Evolutionary conservation across 2,888 invertebrate species (phyloP).

Genomic region (Pandemis corylana): DNA sequence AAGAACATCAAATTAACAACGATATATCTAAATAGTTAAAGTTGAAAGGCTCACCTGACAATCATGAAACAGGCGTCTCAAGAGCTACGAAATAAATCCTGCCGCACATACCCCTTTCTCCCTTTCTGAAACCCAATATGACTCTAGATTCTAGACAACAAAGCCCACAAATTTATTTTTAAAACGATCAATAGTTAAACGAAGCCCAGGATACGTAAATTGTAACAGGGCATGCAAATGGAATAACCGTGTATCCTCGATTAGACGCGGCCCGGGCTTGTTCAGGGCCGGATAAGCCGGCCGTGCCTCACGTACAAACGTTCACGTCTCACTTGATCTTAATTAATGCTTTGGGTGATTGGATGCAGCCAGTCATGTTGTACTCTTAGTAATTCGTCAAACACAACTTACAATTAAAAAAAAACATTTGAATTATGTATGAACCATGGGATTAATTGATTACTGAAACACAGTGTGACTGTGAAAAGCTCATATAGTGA

Average conservation of each 20-base stretch:
- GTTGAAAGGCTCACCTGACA: too few species aligned
- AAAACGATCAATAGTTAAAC: constrained; percentile 33
- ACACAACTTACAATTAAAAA: not conserved
- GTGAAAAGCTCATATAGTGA: too few species aligned
- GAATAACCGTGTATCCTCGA: constrained; percentile 71
- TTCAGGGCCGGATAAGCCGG: constrained; percentile 41
- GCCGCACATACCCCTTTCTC: too few species aligned
- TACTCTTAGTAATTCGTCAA: not conserved
- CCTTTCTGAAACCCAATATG: not conserved
- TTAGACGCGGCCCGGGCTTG: constrained; percentile 56
- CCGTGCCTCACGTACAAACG: constrained; percentile 23
- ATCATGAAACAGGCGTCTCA: too few species aligned
- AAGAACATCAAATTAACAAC: too few species aligned
- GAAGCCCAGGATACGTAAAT: constrained; percentile 33
- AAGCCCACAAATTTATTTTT: constrained; percentile 35
- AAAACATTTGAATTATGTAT: too few species aligned
- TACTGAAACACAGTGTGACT: too few species aligned
- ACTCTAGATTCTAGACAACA: not conserved
- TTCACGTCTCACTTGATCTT: constrained; percentile 27
- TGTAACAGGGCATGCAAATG: constrained; percentile 62
- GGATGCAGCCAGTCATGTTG: not conserved
- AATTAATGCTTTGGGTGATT: constrained; percentile 28
- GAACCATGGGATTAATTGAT: too few species aligned
- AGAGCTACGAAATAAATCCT: too few species aligned
- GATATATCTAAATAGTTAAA: too few species aligned